A percentile compares a stretch with the other conserved stretches of the same genome.
phyloP scores from a whole-genome alignment of 2,113 vertebrate genomes.

The Podarcis cretensis region DNA sequence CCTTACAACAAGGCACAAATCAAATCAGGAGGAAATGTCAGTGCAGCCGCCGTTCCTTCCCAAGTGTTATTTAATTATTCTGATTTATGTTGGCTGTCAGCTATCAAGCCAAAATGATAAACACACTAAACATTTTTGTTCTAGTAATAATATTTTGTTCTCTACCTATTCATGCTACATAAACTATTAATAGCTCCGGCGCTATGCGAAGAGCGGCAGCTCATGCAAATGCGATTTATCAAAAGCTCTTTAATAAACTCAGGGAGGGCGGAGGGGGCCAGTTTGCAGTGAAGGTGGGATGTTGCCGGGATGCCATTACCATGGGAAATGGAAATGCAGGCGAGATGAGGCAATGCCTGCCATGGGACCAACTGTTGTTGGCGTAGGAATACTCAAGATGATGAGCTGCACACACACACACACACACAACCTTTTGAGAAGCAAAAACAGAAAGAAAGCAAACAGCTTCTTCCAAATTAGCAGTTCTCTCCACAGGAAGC shows the following conservation, averaged over 20 bases:
- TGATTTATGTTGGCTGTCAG: slow-evolving; percentile 8
- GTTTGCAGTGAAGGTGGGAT: not conserved
- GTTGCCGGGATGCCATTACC: not conserved
- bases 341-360: not conserved
- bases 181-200: slow-evolving; percentile 24
- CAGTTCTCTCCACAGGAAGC: not conserved
- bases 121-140: slow-evolving; percentile 20
- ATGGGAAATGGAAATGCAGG: not conserved
- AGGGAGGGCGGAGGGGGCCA: not conserved
- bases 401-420: not conserved
- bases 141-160: slow-evolving; percentile 16
- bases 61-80: slow-evolving; percentile 16
- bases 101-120: slow-evolving; percentile 25
- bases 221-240: slow-evolving; percentile 26
- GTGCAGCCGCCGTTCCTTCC: not conserved
- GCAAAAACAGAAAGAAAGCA: not conserved
- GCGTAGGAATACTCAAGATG: not conserved
- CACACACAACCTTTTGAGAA: not conserved
- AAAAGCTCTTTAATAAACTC: slow-evolving; percentile 16
- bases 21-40: not conserved
- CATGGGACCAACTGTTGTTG: not conserved
- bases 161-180: slow-evolving; percentile 22
- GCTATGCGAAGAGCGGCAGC: not conserved
- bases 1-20: slow-evolving; percentile 3
- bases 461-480: not conserved